These are phyloP conservation scores for Cardinalis cardinalis DNA, from an alignment of 2,113 vertebrate genomes.

Conservation along the genomic window DNA sequence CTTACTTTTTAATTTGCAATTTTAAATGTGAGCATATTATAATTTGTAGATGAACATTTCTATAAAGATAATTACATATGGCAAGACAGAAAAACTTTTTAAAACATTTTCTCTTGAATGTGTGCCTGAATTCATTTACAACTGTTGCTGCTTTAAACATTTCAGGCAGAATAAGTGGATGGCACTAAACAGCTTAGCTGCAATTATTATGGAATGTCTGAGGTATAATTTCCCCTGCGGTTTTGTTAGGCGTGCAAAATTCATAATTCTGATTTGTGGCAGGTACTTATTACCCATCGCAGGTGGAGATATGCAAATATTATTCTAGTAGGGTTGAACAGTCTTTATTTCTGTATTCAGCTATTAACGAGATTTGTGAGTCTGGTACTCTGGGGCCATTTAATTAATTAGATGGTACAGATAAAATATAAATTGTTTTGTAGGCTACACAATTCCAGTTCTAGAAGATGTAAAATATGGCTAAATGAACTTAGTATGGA, in stretches of 20 bases:
- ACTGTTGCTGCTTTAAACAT: constrained; percentile 82
- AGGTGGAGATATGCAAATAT: constrained; percentile 90
- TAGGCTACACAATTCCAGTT: constrained; percentile 74
- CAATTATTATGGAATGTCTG: constrained; percentile 86
- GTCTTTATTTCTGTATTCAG: constrained; percentile 82
- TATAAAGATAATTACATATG: constrained; percentile 77
- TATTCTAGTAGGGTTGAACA: constrained; percentile 80
- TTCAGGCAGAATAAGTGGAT: constrained; percentile 85
- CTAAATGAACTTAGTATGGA: constrained; percentile 64
- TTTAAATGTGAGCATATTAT: constrained; percentile 58
- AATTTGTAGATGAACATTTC: constrained; percentile 68
- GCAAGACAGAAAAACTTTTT: constrained; percentile 74
- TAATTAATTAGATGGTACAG: constrained; percentile 86
- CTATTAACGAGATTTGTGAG: constrained; percentile 86
- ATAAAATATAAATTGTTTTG: constrained; percentile 83
- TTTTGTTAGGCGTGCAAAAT: constrained; percentile 84
- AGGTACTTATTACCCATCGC: constrained; percentile 87
- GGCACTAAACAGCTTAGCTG: constrained; percentile 86
- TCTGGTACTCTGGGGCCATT: constrained; percentile 81
- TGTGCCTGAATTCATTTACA: constrained; percentile 83
- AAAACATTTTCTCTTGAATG: constrained; percentile 71
- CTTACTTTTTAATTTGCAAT: constrained; percentile 54
- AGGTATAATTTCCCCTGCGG: constrained; percentile 88
- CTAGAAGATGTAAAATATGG: constrained; percentile 66
- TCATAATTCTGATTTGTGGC: constrained; percentile 88